Conservation (phyloP, 2,797 vertebrate species). For the Danionella dracula region DNA sequence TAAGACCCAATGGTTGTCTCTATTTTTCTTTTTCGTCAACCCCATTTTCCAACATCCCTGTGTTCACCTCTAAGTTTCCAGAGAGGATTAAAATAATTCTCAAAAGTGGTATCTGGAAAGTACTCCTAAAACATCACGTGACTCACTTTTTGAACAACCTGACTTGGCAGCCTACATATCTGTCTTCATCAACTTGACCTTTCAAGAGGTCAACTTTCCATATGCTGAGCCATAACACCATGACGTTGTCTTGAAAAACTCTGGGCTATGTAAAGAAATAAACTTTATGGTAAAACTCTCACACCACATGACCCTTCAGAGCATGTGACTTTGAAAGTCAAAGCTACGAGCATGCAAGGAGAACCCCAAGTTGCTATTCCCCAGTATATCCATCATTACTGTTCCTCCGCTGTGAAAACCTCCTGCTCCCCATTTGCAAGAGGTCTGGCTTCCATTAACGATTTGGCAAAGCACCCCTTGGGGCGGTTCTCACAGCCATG, state of each 20-base stretch:
- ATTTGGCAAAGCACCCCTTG: slow-evolving; percentile 52
- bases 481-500: slow-evolving; percentile 54
- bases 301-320: slow-evolving; percentile 16
- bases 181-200: background rate
- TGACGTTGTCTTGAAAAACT: background rate
- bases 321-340: slow-evolving; percentile 30
- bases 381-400: slow-evolving; percentile 6
- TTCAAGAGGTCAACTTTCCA: background rate
- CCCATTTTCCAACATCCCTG: background rate
- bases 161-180: slow-evolving; percentile 13
- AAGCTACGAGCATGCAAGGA: background rate
- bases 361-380: slow-evolving; percentile 3
- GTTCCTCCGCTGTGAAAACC: slow-evolving; percentile 46
- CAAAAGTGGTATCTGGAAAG: background rate
- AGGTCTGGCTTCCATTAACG: slow-evolving; percentile 68
- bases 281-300: slow-evolving; percentile 8
- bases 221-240: background rate
- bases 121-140: slow-evolving; percentile 5
- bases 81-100: background rate
- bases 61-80: background rate
- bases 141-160: slow-evolving; percentile 3
- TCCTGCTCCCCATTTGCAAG: slow-evolving; percentile 39
- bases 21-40: background rate
- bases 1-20: slow-evolving; percentile 24
- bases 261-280: slow-evolving; percentile 11